Percentiles rank a stretch among this genome's conserved stretches.
These are phyloP conservation scores for Strigamia crassipes DNA, from an alignment of 2,888 invertebrate genomes.

Conservation along the genomic window DNA sequence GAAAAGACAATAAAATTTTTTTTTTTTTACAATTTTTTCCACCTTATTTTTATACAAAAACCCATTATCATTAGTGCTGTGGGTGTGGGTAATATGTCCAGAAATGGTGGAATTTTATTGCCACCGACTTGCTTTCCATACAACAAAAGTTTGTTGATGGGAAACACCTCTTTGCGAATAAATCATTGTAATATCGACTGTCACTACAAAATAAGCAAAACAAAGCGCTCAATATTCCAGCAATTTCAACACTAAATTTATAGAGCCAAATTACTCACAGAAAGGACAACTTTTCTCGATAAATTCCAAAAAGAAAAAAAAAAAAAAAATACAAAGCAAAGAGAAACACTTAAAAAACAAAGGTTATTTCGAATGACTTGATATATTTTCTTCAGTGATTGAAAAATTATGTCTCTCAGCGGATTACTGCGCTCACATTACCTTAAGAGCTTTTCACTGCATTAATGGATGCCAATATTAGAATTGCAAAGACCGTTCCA, in stretches of 20 bases:
- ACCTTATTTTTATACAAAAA: slow-evolving; percentile 19
- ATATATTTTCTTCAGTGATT: slow-evolving; percentile 43
- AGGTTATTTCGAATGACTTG: slow-evolving; percentile 15
- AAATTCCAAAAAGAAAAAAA: not conserved
- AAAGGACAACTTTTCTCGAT: not conserved
- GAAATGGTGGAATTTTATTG: slow-evolving; percentile 46
- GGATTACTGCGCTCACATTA: slow-evolving; percentile 45
- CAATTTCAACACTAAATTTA: not conserved
- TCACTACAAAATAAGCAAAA: not conserved
- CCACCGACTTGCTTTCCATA: slow-evolving; percentile 19
- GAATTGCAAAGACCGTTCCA: slow-evolving; percentile 38
- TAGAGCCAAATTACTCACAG: not conserved
- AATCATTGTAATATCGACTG: slow-evolving; percentile 3
- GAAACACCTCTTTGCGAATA: slow-evolving; percentile 4
- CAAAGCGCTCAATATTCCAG: slow-evolving; percentile 6
- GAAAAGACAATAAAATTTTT: slow-evolving; percentile 46
- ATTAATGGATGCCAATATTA: slow-evolving; percentile 45
- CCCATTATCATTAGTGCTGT: slow-evolving; percentile 43
- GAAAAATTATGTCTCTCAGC: slow-evolving; percentile 45
- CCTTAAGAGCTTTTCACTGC: slow-evolving; percentile 45
- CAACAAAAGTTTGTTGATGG: slow-evolving; percentile 10
- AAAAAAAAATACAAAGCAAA: not conserved
- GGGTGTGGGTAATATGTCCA: slow-evolving; percentile 6
- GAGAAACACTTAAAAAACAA: not conserved
- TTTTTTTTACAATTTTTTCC: slow-evolving; percentile 14